A percentile compares a stretch with the other conserved stretches of the same genome.
These are phyloP conservation scores for Pachyramphus minor DNA, from an alignment of 2,113 vertebrate genomes.

Conservation along the genomic window DNA sequence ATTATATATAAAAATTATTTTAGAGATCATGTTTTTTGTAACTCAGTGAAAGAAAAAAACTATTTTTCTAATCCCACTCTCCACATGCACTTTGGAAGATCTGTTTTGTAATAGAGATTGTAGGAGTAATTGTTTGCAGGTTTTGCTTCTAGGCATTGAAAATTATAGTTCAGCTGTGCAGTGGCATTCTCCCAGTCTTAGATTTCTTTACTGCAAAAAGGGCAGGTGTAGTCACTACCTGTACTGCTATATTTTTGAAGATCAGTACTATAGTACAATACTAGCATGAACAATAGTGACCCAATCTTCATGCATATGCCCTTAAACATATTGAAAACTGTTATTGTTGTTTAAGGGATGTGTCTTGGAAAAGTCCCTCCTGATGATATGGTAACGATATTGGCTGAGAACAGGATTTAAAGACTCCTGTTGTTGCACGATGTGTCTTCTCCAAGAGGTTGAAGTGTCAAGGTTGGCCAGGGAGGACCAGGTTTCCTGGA, in stretches of 20 bases:
- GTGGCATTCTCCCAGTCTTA: neutral
- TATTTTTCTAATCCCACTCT: neutral
- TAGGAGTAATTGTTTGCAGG: neutral
- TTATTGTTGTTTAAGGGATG: neutral
- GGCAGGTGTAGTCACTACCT: neutral
- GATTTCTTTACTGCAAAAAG: neutral
- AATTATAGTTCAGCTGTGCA: neutral
- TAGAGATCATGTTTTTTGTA: neutral
- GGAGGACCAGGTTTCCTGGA: neutral
- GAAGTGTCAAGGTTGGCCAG: neutral
- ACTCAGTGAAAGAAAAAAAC: neutral
- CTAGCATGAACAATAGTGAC: neutral
- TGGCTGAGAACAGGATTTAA: neutral
- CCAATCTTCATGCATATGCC: neutral
- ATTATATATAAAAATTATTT: neutral
- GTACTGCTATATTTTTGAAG: neutral
- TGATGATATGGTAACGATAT: neutral
- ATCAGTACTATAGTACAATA: neutral
- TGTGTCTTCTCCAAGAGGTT: neutral
- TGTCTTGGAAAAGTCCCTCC: neutral
- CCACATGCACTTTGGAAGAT: neutral
- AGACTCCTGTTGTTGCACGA: neutral
- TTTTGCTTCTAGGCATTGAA: neutral
- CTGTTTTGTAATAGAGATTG: neutral
- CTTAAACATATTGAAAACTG: neutral